phyloP scores from a whole-genome alignment of 2,888 invertebrate genomes.

The Argyra leucocephala region DNA sequence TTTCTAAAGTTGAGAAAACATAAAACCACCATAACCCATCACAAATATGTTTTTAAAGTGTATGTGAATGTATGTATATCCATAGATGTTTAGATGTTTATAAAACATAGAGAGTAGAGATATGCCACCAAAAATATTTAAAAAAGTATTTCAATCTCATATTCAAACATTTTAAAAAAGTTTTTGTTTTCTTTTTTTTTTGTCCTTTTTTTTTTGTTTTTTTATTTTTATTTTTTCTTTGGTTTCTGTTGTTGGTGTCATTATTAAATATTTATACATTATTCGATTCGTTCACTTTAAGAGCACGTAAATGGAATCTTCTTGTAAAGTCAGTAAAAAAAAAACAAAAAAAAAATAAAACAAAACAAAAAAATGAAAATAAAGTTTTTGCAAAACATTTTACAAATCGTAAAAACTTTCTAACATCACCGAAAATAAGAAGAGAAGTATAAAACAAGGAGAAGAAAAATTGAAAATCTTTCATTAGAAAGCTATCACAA shows the following conservation, averaged over 20 bases:
- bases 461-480: neutral
- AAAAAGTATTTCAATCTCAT: slow-evolving; percentile 2
- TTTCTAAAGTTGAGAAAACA: too few species aligned
- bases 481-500: neutral
- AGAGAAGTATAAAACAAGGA: too few species aligned
- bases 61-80: too few species aligned
- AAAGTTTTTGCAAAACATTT: neutral
- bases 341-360: too few species aligned
- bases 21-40: too few species aligned
- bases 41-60: too few species aligned
- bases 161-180: neutral
- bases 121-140: neutral
- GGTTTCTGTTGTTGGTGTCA: neutral
- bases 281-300: neutral
- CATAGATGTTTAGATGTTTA: neutral
- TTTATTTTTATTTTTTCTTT: neutral
- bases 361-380: too few species aligned
- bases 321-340: slow-evolving; percentile 5
- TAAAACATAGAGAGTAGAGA: neutral
- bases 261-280: slow-evolving; percentile 4
- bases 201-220: neutral
- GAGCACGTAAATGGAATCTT: slow-evolving; percentile 3
- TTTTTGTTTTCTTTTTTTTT: neutral
- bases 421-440: neutral
- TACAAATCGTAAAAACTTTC: neutral